phyloP scores from a whole-genome alignment of 2,797 vertebrate species.

The Sebastes oblongus region DNA sequence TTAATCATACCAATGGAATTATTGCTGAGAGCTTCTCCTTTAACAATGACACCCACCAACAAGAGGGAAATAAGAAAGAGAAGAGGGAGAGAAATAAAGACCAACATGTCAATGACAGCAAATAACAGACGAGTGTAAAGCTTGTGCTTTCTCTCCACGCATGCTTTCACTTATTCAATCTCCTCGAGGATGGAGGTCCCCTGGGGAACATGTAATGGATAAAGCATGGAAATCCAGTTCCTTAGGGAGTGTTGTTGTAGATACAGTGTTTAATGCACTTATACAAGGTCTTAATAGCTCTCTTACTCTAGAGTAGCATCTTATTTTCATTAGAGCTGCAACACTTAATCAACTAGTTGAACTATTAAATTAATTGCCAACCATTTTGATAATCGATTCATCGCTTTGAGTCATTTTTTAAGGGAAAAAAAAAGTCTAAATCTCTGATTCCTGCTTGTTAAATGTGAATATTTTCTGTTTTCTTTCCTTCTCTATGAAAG shows the following conservation, averaged over 20 bases:
- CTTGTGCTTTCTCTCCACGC: neutral
- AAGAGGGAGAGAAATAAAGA: neutral
- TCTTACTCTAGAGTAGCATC: neutral
- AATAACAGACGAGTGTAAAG: neutral
- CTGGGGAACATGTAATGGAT: neutral
- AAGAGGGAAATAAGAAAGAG: neutral
- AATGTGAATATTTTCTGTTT: too few relatives aligned
- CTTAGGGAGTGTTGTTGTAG: neutral
- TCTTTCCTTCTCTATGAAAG: too few relatives aligned
- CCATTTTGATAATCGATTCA: too few relatives aligned
- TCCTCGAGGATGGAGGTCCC: neutral
- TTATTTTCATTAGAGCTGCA: neutral
- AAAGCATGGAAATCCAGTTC: neutral
- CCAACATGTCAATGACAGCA: neutral
- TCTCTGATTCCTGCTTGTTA: too few relatives aligned
- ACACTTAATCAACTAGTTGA: too few relatives aligned
- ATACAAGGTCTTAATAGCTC: neutral
- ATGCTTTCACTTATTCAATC: neutral
- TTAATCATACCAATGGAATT: constrained; percentile 47
- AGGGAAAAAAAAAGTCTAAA: rapidly evolving
- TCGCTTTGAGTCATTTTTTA: too few relatives aligned
- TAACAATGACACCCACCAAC: constrained; percentile 15
- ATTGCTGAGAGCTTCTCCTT: constrained; percentile 8
- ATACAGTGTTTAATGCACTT: neutral
- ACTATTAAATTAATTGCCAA: too few relatives aligned